These are phyloP conservation scores for Alsophila aescularia DNA, from an alignment of 2,888 invertebrate genomes.

Conservation along the genomic window DNA sequence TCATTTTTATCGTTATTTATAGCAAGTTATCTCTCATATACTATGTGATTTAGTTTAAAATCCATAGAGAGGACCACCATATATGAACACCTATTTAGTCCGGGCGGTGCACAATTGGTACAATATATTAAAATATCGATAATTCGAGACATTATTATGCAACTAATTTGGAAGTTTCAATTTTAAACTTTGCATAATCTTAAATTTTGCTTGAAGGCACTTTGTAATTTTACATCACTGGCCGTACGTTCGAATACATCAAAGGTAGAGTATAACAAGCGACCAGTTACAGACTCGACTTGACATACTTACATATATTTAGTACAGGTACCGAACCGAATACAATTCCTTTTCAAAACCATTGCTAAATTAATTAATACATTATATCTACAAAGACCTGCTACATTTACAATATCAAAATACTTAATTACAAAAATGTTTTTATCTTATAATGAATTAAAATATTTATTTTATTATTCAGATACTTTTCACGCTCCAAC, in stretches of 20 bases:
- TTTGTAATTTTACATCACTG: conserved; percentile 23
- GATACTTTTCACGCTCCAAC: too few species aligned
- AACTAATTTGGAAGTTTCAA: conserved; percentile 5
- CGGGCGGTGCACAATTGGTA: neutral
- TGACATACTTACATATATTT: conserved; percentile 13
- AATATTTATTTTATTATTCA: neutral
- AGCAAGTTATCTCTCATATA: neutral
- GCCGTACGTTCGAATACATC: conserved; percentile 9
- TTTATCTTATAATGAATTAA: neutral
- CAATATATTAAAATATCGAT: neutral
- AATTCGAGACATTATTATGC: conserved; percentile 3
- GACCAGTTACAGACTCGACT: conserved; percentile 20
- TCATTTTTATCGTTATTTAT: conserved; percentile 1
- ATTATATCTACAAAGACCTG: conserved; percentile 34
- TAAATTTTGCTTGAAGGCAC: conserved; percentile 29
- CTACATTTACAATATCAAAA: conserved; percentile 1
- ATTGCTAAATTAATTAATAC: conserved; percentile 6
- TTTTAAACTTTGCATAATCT: conserved; percentile 25
- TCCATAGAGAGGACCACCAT: neutral
- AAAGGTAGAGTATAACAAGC: conserved; percentile 24
- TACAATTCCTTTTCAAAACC: conserved; percentile 22
- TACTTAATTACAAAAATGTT: conserved; percentile 1
- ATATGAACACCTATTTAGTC: neutral
- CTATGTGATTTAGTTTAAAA: too few species aligned
- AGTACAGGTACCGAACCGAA: conserved; percentile 26